Conservation (phyloP, 2,888 invertebrate species). For the Diplolepis rosae region DNA sequence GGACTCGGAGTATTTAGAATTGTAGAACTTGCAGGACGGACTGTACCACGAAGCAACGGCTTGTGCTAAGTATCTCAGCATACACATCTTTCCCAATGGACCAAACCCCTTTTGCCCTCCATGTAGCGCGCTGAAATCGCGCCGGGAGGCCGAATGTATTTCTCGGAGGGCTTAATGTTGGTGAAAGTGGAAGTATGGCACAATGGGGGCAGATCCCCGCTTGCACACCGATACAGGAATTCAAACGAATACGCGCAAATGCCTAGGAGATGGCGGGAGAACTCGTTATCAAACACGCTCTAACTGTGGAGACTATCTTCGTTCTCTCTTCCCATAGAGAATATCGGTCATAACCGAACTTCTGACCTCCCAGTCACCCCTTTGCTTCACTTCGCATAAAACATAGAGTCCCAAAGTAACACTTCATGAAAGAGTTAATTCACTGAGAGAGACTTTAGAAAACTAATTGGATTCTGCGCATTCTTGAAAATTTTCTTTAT, state of each 20-base stretch:
- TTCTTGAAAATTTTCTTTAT: no score
- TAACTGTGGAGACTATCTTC: conserved; percentile 43
- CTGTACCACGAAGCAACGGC: conserved; percentile 56
- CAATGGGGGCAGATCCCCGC: conserved; percentile 40
- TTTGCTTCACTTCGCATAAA: background rate
- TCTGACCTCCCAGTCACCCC: conserved; percentile 33
- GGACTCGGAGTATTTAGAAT: conserved; percentile 22
- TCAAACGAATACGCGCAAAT: conserved; percentile 17
- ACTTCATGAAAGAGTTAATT: background rate
- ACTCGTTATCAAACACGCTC: conserved; percentile 47
- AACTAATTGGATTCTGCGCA: no score
- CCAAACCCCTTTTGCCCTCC: conserved; percentile 10
- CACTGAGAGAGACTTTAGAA: no score
- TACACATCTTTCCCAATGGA: conserved; percentile 50
- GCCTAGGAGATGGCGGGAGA: conserved; percentile 32
- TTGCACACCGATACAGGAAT: conserved; percentile 15
- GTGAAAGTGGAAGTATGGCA: conserved; percentile 48
- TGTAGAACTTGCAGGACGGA: conserved; percentile 46
- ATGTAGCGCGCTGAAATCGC: conserved; percentile 46
- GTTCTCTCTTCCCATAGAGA: conserved; percentile 21
- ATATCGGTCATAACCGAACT: conserved; percentile 48
- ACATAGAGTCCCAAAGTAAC: background rate
- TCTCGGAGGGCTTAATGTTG: conserved; percentile 54
- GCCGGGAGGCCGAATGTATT: conserved; percentile 49
- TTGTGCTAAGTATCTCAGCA: conserved; percentile 55